A percentile compares a stretch with the other conserved stretches of the same genome.
Evolutionary conservation across 2,113 vertebrate genomes (phyloP).

Genomic region (Gavia stellata): DNA sequence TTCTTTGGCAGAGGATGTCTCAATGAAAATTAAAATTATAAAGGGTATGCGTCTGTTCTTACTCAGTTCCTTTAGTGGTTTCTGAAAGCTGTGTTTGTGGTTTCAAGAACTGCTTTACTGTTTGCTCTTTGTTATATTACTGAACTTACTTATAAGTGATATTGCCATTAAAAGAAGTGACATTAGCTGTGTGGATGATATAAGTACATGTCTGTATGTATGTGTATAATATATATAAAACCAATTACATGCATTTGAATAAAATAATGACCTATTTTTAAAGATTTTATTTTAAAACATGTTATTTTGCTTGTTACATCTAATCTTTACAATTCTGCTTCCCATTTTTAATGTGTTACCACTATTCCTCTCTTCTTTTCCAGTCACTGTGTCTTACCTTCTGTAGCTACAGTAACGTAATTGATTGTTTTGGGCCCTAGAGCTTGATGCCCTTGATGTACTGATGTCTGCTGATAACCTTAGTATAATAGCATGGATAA

Average conservation of each 20-base stretch:
- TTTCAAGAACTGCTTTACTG: not conserved
- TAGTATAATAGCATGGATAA: not conserved
- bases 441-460: not conserved
- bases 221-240: not conserved
- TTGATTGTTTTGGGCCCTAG: not conserved
- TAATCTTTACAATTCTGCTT: not conserved
- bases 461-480: not conserved
- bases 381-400: not conserved
- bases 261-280: not conserved
- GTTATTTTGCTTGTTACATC: not conserved
- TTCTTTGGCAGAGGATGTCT: slow-evolving; percentile 47
- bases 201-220: not conserved
- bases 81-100: not conserved
- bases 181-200: not conserved
- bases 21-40: slow-evolving; percentile 6
- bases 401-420: not conserved
- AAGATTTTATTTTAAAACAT: not conserved
- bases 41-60: not conserved
- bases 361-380: not conserved
- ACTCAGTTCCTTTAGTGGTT: not conserved
- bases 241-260: not conserved
- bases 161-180: not conserved
- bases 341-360: not conserved
- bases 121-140: not conserved
- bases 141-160: not conserved